Conservation (phyloP, 2,797 vertebrate genomes). For the Vireo griseus region DNA sequence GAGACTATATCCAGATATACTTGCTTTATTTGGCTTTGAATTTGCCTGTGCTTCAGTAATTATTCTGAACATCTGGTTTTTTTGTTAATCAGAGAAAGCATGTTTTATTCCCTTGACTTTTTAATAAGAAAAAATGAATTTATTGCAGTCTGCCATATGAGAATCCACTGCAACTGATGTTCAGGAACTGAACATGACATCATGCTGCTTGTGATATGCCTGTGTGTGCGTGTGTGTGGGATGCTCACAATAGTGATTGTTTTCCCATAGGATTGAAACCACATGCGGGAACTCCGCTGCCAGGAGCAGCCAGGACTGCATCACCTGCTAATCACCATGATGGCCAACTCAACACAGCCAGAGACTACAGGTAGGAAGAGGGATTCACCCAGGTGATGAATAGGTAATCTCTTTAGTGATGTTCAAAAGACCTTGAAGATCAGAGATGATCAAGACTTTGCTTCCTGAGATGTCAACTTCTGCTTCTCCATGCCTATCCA, state of each 20-base stretch:
- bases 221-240: rapidly evolving
- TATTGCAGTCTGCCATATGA: neutral
- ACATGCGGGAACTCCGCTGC: rapidly evolving
- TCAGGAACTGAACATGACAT: neutral
- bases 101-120: conserved; percentile 2
- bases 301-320: neutral
- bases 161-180: neutral
- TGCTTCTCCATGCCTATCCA: neutral
- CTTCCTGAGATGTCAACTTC: neutral
- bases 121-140: neutral
- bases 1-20: neutral
- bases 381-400: neutral
- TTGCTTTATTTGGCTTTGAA: conserved; percentile 46
- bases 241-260: neutral
- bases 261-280: neutral
- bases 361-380: neutral
- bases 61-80: conserved; percentile 28
- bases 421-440: neutral
- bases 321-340: neutral
- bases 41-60: conserved; percentile 9
- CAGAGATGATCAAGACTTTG: neutral
- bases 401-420: neutral
- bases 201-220: neutral
- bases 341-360: neutral
- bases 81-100: neutral